Conservation (phyloP, 2,113 vertebrate species). For the Sorex araneus region DNA sequence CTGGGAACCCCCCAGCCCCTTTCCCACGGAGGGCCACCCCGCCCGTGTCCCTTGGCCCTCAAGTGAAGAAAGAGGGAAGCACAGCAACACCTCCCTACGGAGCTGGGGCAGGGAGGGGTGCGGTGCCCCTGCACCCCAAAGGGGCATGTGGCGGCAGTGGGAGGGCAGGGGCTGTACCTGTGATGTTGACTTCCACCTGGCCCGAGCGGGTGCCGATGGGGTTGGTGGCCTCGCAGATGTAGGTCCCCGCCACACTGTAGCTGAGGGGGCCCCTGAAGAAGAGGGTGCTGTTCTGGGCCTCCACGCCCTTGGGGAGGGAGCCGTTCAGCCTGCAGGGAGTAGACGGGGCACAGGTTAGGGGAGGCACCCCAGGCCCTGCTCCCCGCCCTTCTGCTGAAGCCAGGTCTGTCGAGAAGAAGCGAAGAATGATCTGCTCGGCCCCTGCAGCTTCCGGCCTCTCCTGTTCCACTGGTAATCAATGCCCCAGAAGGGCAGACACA, state of each 20-base stretch:
- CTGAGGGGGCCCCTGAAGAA: constrained; percentile 95
- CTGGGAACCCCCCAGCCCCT: background rate
- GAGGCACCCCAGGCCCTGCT: background rate
- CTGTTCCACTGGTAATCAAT: background rate
- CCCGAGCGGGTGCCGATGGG: constrained; percentile 96
- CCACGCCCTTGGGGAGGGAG: constrained; percentile 94
- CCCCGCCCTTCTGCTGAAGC: background rate
- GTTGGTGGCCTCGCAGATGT: constrained; percentile 97
- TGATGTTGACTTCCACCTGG: constrained; percentile 97
- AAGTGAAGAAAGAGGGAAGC: constrained; percentile 28
- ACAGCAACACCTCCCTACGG: background rate
- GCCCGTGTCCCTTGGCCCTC: background rate
- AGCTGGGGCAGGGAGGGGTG: too few relatives aligned
- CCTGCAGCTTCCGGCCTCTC: background rate
- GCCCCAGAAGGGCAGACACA: background rate
- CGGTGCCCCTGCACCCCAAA: background rate
- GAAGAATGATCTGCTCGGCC: background rate
- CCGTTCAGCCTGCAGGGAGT: constrained; percentile 93
- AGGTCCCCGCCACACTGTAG: constrained; percentile 94
- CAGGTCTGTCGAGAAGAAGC: constrained; percentile 7
- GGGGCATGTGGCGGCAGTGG: background rate
- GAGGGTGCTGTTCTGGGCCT: constrained; percentile 97
- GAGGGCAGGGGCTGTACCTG: constrained; percentile 91
- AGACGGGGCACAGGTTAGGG: background rate
- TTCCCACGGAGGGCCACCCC: background rate